Conservation (phyloP, 2,113 vertebrate genomes). For the Microtus montanus region DNA sequence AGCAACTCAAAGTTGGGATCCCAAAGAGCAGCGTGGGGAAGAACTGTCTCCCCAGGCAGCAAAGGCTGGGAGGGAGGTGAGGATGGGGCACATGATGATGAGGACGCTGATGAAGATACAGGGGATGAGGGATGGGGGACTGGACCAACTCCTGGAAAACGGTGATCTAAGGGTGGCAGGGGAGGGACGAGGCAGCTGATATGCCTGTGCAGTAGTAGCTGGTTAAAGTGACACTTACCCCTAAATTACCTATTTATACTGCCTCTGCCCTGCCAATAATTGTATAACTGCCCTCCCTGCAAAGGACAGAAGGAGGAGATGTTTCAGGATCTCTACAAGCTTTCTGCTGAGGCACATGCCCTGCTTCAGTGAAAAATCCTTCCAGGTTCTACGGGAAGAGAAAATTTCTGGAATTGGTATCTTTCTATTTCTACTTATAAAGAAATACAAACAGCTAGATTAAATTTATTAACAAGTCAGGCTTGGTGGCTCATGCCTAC, state of each 20-base stretch:
- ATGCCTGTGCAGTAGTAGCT: no score
- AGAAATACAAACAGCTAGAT: conserved; percentile 4
- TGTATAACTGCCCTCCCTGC: background rate
- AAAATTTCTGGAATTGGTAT: background rate
- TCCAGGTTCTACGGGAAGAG: conserved; percentile 15
- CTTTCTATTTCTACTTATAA: conserved; percentile 27
- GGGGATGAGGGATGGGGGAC: background rate
- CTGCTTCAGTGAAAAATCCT: conserved; percentile 22
- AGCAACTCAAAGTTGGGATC: background rate
- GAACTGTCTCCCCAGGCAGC: background rate
- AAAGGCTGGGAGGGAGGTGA: background rate
- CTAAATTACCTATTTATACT: background rate
- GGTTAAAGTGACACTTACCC: background rate
- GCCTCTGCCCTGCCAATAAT: background rate
- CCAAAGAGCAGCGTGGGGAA: background rate
- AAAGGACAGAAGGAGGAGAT: background rate
- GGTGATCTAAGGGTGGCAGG: background rate
- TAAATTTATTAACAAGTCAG: background rate
- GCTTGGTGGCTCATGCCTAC: background rate
- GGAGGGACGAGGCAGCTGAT: background rate
- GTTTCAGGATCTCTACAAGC: background rate
- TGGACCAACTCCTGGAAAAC: background rate
- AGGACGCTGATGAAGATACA: no score
- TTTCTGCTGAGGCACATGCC: background rate
- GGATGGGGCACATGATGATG: background rate